These are phyloP conservation scores for Terrapene triunguis DNA, from an alignment of 2,113 vertebrate species.

Conservation along the genomic window DNA sequence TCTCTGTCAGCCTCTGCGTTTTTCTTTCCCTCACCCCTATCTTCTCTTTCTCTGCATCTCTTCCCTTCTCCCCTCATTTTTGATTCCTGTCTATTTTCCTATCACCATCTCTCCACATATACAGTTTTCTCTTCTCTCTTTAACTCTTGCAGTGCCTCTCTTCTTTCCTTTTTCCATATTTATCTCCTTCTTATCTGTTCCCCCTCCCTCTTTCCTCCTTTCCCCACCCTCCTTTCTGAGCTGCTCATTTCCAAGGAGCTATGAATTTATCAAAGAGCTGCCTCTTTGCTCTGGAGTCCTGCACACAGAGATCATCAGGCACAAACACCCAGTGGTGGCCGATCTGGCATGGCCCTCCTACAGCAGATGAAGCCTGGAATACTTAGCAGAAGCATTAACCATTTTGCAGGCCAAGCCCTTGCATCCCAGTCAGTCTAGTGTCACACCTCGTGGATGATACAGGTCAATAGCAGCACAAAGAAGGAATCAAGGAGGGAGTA, in stretches of 20 bases:
- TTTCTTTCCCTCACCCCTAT: neutral
- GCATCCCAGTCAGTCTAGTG: neutral
- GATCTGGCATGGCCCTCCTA: neutral
- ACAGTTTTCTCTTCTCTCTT: neutral
- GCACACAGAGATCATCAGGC: conserved; percentile 4
- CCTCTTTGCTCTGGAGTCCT: neutral
- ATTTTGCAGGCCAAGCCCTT: neutral
- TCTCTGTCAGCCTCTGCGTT: neutral
- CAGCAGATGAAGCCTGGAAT: neutral
- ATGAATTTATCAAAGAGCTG: neutral
- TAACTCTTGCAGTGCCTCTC: conserved; percentile 10
- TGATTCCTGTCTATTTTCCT: neutral
- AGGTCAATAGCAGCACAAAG: neutral
- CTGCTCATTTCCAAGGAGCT: conserved; percentile 36
- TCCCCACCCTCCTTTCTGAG: neutral
- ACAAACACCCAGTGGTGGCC: neutral
- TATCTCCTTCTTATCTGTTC: neutral
- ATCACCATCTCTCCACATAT: neutral
- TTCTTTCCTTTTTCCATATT: neutral
- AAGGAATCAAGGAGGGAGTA: conserved; percentile 17
- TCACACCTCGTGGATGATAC: neutral
- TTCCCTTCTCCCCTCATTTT: neutral
- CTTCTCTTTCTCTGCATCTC: conserved; percentile 18
- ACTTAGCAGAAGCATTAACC: neutral
- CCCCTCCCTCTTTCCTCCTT: neutral